Evolutionary conservation across 2,113 vertebrate species (phyloP), one percentile per base, ranked within the genome.

Genomic region (Chaetodon auriga): DNA sequence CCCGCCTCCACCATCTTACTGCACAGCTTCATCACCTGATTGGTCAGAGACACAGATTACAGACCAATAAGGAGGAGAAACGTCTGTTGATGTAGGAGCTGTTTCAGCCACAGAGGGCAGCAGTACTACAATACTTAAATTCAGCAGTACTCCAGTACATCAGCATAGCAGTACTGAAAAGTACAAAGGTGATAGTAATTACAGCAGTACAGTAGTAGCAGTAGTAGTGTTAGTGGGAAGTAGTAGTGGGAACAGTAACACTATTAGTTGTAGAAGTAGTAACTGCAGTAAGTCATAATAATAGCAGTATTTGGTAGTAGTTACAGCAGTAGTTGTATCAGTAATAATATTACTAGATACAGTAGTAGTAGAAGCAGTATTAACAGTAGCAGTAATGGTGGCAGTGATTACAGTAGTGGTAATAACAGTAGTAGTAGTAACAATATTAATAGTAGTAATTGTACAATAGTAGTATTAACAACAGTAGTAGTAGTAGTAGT

Each of bases 1-100:
- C 95, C 95, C 46, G 95, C 94, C 81, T 95, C 94, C 80, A 95
- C 94, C 95, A 95, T 95, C 78, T 91, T 93, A 35, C 83, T 51
- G 35, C 95, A 95, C 48, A 94, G 83, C 82, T 88, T 95, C 89
- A 93, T 94, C 84, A 96, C 95, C 95, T 96, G 86, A 71, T 84
- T 68, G 84, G 72, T 61, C n/a, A 66, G 14, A 90, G 35, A 71
- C 7, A 57, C 53, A 81, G 16, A 58, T 54, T 3, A 66, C 36
- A 9, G 19, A 48, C 62, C 43, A 61, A 73, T 54, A 0, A 72
- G 23, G 43, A 45, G 10, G 2, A 48, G 43, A 8, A n/a, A 41
- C 38, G 38, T 41, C 30, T 30, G 38, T 3, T 41, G 38, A 41
- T 41, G 38, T 41, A 41, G 38, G 38, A 41, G 5, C 38, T 7